Percentiles rank a stretch among this genome's conserved stretches.
These are phyloP conservation scores for Linepithema humile DNA, from an alignment of 1,140 invertebrate genomes.

Conservation along the genomic window DNA sequence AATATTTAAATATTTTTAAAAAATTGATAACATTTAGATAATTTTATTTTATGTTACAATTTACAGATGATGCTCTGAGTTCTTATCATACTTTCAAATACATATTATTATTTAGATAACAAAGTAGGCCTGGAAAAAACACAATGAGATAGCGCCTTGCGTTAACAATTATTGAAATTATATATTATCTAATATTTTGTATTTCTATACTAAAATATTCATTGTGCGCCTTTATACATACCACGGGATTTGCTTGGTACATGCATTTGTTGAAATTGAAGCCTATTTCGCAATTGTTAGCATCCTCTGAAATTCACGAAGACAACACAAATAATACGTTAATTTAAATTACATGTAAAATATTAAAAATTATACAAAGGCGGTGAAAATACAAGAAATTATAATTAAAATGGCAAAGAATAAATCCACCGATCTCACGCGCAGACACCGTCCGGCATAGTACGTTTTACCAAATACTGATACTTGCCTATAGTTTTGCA, in stretches of 20 bases:
- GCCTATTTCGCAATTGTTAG: conserved; percentile 54
- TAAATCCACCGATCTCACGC: too few relatives aligned
- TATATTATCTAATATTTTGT: conserved; percentile 5
- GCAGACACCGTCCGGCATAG: too few relatives aligned
- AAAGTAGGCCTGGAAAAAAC: conserved; percentile 57
- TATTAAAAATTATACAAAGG: neutral
- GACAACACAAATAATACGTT: neutral
- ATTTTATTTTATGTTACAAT: conserved; percentile 1
- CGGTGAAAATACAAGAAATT: too few relatives aligned
- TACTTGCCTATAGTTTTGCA: conserved; percentile 74
- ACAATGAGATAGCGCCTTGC: neutral
- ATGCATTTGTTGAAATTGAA: conserved; percentile 66
- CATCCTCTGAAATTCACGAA: conserved; percentile 49
- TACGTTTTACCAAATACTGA: neutral
- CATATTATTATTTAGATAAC: conserved; percentile 32
- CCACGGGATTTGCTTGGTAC: conserved; percentile 60
- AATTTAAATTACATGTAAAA: conserved; percentile 10
- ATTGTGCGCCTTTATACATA: conserved; percentile 24
- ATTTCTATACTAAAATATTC: neutral
- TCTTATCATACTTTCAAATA: neutral
- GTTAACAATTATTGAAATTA: neutral
- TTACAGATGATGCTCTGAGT: neutral
- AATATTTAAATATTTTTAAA: too few relatives aligned
- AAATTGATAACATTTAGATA: too few relatives aligned
- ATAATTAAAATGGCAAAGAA: neutral